Evolutionary conservation across 2,888 invertebrate genomes (phyloP), one percentile per base, ranked within the genome.

Genomic region (Desoria tigrina): DNA sequence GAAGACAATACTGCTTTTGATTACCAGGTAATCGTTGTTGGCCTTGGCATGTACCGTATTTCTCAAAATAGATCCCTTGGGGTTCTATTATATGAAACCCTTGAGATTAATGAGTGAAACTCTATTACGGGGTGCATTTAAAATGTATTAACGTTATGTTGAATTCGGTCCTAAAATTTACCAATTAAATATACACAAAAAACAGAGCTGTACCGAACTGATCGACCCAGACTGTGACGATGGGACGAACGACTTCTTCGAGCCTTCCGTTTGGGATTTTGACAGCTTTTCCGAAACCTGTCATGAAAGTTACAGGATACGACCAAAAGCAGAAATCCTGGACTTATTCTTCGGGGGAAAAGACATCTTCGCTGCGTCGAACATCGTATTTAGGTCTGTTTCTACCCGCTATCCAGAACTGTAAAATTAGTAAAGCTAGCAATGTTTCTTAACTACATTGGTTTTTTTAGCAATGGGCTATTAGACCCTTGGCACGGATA

Each of bases 121-220:
- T 11, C n/a, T n/a, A n/a, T n/a, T n/a, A n/a, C 32, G 32, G 11
- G 32, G 11, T 11, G 4, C 32, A 32, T 32, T 32, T 7, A 32
- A 4, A 32, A 32, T 32, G 4, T 32, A 32, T 32, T 32, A 11
- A 32, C n/a, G n/a, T n/a, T n/a, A n/a, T n/a, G n/a, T n/a, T n/a
- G n/a, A n/a, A n/a, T n/a, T n/a, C n/a, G n/a, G n/a, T n/a, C n/a
- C n/a, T n/a, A n/a, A n/a, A n/a, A n/a, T 39, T 39, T 39, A 39
- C 14, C 39, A 39, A 39, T 11, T 39, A 11, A 11, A 39, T 9
- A 39, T 39, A 14, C 39, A n/a, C n/a, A n/a, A n/a, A n/a, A n/a
- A 53, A 84, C 82, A 94, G 89, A 84, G 89, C 0, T 98, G 98
- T 79, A 93, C 94, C 26, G 97, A 98, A 81, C 94, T 98, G 90